Evolutionary conservation across 2,888 invertebrate species (phyloP).

Genomic region (Lottia scabra): DNA sequence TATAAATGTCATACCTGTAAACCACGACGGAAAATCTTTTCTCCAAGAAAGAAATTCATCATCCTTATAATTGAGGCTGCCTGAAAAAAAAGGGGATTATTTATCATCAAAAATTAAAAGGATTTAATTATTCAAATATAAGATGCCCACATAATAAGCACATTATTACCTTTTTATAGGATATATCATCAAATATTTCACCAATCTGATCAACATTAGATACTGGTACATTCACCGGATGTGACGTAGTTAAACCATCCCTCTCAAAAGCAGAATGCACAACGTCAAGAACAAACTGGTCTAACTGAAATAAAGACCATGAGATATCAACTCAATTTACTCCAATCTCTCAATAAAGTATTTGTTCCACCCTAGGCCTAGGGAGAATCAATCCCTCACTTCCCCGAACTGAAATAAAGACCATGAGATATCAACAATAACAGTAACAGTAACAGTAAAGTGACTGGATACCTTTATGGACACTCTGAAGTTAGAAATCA

Average conservation of each 20-base stretch:
- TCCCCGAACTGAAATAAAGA: no score
- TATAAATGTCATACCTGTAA: slow-evolving; percentile 54
- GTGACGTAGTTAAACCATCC: slow-evolving; percentile 85
- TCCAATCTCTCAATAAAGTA: no score
- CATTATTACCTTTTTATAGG: slow-evolving; percentile 82
- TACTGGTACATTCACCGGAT: slow-evolving; percentile 89
- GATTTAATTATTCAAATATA: no score
- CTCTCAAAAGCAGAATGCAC: slow-evolving; percentile 79
- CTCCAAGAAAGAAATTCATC: slow-evolving; percentile 89
- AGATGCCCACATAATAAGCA: no score
- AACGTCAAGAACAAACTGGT: slow-evolving; percentile 71
- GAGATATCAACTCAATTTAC: no score
- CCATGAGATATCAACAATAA: no score
- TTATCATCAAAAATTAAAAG: no score
- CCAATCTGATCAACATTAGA: slow-evolving; percentile 89
- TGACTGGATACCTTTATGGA: no score
- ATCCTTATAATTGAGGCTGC: slow-evolving; percentile 88
- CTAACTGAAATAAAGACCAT: slow-evolving; percentile 23
- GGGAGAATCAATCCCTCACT: no score
- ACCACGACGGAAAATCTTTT: slow-evolving; percentile 81
- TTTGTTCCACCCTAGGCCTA: no score
- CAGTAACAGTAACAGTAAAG: no score
- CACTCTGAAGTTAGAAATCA: no score
- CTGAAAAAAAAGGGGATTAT: slow-evolving; percentile 43
- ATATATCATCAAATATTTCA: slow-evolving; percentile 88